Percentiles rank a stretch among this genome's conserved stretches.
Evolutionary conservation across 2,113 vertebrate genomes (phyloP).

Genomic region (Phaetusa simplex): DNA sequence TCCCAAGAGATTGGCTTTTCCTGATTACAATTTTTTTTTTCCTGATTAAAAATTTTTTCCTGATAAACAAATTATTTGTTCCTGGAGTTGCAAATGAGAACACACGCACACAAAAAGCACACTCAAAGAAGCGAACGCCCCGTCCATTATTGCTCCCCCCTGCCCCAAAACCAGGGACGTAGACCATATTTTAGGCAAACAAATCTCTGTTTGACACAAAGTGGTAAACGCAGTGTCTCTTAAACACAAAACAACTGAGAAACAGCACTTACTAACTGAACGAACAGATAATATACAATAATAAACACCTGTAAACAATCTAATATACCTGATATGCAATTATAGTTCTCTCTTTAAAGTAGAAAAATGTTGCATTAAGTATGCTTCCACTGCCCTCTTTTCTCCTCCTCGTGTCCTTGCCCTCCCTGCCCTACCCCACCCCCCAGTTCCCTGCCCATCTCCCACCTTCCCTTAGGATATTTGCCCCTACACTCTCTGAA

Average conservation of each 20-base stretch:
- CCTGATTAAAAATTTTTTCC: too few relatives aligned
- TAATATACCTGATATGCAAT: neutral
- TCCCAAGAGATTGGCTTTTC: neutral
- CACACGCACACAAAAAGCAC: neutral
- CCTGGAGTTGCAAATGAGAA: neutral
- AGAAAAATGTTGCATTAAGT: neutral
- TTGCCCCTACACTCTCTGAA: neutral
- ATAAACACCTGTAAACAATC: neutral
- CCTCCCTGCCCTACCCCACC: neutral
- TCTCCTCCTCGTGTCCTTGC: neutral
- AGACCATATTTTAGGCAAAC: neutral
- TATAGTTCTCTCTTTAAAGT: neutral
- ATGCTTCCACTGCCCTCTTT: neutral
- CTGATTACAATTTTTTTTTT: neutral
- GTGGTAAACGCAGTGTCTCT: neutral
- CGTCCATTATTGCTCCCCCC: fast-evolving
- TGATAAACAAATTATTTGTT: neutral
- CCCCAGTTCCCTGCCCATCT: neutral
- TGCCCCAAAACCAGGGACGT: fast-evolving
- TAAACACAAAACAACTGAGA: neutral
- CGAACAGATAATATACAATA: neutral
- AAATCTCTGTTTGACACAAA: neutral
- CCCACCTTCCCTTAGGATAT: neutral
- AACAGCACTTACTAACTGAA: neutral
- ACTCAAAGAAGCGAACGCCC: fast-evolving